A percentile compares a stretch with the other conserved stretches of the same genome.
Evolutionary conservation across 1,140 invertebrate species (phyloP).

Genomic region (Dreissena polymorpha): DNA sequence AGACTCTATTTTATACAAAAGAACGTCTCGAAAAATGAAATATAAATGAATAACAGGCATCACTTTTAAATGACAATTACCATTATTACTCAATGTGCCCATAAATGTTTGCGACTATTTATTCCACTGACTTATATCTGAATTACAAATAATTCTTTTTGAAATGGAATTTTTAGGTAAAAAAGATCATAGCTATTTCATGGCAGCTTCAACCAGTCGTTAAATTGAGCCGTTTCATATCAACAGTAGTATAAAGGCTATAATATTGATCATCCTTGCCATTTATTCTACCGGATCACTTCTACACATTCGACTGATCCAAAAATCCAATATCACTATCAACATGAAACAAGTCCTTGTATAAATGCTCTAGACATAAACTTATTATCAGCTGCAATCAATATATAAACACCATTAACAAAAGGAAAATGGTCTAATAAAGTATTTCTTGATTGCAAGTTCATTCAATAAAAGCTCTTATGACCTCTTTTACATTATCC

Average conservation of each 20-base stretch:
- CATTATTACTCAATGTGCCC: no score
- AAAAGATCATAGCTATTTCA: no score
- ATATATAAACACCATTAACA: conserved; percentile 3
- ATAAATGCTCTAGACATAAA: neutral
- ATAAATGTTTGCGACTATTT: no score
- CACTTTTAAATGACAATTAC: no score
- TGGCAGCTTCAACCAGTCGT: no score
- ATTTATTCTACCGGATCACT: conserved; percentile 43
- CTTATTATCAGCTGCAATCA: neutral
- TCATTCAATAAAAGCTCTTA: conserved; percentile 39
- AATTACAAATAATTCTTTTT: no score
- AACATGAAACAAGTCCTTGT: neutral
- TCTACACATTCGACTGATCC: conserved; percentile 43
- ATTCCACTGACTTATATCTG: no score
- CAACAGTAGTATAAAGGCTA: conserved; percentile 51
- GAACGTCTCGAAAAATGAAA: no score
- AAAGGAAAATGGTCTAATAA: neutral
- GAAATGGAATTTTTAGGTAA: no score
- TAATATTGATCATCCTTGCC: conserved; percentile 46
- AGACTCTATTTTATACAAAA: no score
- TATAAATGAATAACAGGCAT: no score
- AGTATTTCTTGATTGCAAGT: conserved; percentile 2
- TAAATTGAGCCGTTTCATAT: conserved; percentile 18
- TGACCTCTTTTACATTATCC: conserved; percentile 48
- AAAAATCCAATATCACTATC: conserved; percentile 53